These are phyloP conservation scores for Cloeon dipterum DNA, from an alignment of 2,888 invertebrate species.

Conservation along the genomic window DNA sequence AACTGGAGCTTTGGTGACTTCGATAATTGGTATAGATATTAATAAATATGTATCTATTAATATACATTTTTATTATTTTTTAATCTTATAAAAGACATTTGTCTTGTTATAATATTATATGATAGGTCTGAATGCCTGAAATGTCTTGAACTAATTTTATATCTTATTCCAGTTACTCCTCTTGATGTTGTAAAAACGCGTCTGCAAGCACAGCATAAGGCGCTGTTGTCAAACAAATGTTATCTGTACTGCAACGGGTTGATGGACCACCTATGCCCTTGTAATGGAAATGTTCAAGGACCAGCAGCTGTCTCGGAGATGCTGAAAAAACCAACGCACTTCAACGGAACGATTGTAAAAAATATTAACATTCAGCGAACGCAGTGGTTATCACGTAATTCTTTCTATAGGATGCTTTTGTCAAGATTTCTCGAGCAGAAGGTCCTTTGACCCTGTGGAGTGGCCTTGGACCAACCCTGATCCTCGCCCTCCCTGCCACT, in stretches of 20 bases:
- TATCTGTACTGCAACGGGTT: conserved; percentile 94
- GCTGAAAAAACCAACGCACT: conserved; percentile 39
- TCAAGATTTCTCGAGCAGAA: conserved; percentile 76
- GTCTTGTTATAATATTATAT: conserved; percentile 1
- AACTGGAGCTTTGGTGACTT: conserved; percentile 73
- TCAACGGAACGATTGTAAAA: conserved; percentile 33
- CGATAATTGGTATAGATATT: conserved; percentile 44
- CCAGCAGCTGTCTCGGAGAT: conserved; percentile 17
- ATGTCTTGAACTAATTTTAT: conserved; percentile 2
- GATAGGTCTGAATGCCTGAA: neutral
- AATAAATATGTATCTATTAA: neutral
- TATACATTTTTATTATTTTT: conserved; percentile 4
- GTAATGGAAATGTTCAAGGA: conserved; percentile 24
- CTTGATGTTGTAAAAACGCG: conserved; percentile 98
- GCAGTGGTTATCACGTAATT: neutral
- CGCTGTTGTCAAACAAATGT: conserved; percentile 59
- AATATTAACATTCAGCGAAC: conserved; percentile 1
- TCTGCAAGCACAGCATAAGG: conserved; percentile 82
- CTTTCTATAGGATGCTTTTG: conserved; percentile 63
- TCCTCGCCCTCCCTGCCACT: conserved; percentile 89
- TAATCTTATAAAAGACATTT: conserved; percentile 3
- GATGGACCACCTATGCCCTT: conserved; percentile 93
- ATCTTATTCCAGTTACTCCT: conserved; percentile 62
- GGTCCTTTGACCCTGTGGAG: conserved; percentile 88
- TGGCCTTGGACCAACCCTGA: conserved; percentile 85